Conservation (phyloP, 2,113 vertebrate genomes). For the Podarcis muralis region DNA sequence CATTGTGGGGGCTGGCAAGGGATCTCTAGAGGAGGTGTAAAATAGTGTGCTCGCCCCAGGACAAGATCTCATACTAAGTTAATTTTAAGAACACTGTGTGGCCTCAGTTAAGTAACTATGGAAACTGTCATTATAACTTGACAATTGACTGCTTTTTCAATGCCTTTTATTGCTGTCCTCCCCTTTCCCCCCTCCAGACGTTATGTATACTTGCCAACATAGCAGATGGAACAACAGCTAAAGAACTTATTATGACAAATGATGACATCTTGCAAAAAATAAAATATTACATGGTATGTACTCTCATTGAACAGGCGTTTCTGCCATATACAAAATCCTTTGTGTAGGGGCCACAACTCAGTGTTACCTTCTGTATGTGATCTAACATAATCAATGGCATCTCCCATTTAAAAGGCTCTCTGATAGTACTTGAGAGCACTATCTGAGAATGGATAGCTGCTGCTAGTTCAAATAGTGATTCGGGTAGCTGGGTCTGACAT, state of each 20-base stretch:
- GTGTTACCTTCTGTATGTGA: not conserved
- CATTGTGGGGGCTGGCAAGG: not conserved
- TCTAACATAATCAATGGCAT: not conserved
- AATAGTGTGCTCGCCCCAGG: not conserved
- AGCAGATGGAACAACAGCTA: conserved; percentile 95
- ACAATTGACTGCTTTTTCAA: conserved; percentile 34
- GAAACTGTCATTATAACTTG: conserved; percentile 32
- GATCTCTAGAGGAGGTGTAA: not conserved
- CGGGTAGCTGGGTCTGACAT: not conserved
- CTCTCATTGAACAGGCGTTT: conserved; percentile 13
- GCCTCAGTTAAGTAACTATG: not conserved
- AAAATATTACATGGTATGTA: conserved; percentile 95
- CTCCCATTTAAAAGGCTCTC: not conserved
- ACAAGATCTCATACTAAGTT: not conserved
- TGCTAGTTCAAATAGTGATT: too few species aligned
- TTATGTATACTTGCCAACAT: conserved; percentile 97
- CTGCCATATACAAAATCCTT: not conserved
- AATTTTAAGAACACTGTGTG: not conserved
- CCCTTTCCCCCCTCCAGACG: conserved; percentile 79
- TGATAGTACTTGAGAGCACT: too few species aligned
- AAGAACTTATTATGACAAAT: conserved; percentile 98
- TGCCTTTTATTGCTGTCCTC: conserved; percentile 36
- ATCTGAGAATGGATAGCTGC: not conserved
- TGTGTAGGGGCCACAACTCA: not conserved
- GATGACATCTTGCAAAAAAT: conserved; percentile 98